These are phyloP conservation scores for Carassius carassius DNA, from an alignment of 2,113 vertebrate species.

Conservation along the genomic window DNA sequence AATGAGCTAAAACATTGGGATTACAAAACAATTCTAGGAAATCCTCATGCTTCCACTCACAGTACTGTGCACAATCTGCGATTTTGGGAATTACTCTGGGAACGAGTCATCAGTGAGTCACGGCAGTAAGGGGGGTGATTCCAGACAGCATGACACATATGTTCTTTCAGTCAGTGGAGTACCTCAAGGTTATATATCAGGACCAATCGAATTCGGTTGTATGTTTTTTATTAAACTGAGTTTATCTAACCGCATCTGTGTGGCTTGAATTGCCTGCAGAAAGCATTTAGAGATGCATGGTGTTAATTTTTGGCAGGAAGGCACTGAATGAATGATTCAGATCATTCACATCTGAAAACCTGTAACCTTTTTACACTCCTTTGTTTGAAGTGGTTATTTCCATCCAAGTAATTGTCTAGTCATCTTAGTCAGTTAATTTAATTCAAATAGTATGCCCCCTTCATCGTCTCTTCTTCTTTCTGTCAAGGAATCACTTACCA, in stretches of 20 bases:
- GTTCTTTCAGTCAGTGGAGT: constrained; percentile 24
- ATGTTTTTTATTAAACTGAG: constrained; percentile 15
- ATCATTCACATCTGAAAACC: constrained; percentile 20
- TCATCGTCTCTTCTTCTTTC: not conserved
- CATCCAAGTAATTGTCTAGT: constrained; percentile 13
- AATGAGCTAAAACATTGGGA: not conserved
- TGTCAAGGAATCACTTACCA: not conserved
- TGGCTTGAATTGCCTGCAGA: constrained; percentile 2
- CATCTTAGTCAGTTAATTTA: not conserved
- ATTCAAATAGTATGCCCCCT: not conserved
- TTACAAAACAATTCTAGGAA: constrained; percentile 13
- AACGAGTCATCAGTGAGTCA: constrained; percentile 47
- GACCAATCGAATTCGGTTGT: constrained; percentile 5
- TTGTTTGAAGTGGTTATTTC: constrained; percentile 7
- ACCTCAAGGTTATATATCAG: constrained; percentile 19
- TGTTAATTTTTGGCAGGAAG: constrained; percentile 3
- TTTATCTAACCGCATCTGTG: constrained; percentile 33
- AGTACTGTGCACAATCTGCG: not conserved
- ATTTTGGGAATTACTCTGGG: constrained; percentile 46
- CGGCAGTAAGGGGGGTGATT: constrained; percentile 15
- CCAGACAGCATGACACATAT: constrained; percentile 34
- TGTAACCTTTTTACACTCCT: constrained; percentile 14
- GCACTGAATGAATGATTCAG: constrained; percentile 3
- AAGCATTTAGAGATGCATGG: not conserved
- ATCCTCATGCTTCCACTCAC: not conserved